Evolutionary conservation across 1,140 invertebrate species (phyloP).

Genomic region (Maniola jurtina): DNA sequence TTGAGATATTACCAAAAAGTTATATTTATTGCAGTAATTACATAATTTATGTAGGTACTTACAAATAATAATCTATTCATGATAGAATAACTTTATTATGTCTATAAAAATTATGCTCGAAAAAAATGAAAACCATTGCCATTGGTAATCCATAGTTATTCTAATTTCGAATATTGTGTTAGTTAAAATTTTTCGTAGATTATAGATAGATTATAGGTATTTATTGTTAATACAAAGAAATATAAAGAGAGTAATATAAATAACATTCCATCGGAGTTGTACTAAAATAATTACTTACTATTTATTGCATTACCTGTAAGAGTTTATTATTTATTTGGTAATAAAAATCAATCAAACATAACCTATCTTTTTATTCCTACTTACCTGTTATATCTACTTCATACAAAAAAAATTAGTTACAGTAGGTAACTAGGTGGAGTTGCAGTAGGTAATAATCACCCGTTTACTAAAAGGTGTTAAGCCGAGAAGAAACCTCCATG

Average conservation of each 20-base stretch:
- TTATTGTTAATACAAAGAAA: slow-evolving; percentile 11
- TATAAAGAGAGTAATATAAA: neutral
- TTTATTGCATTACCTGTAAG: slow-evolving; percentile 5
- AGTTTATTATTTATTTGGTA: slow-evolving; percentile 20
- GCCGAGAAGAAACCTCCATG: neutral
- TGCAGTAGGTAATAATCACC: neutral
- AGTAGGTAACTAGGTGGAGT: no score
- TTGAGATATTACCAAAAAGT: neutral
- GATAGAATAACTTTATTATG: no score
- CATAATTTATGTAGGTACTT: neutral
- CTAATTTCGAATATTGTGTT: neutral
- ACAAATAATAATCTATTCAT: neutral
- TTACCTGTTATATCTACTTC: neutral
- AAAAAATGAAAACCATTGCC: no score
- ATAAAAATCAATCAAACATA: slow-evolving; percentile 3
- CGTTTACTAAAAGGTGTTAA: neutral
- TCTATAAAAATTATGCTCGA: no score
- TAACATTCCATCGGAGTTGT: slow-evolving; percentile 10
- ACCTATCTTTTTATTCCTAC: neutral
- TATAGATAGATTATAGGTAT: neutral
- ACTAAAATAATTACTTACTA: neutral
- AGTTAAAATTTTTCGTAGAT: neutral
- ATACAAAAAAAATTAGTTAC: neutral
- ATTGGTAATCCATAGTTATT: neutral
- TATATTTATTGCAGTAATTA: neutral